Percentiles rank a stretch among this genome's conserved stretches.
phyloP scores from a whole-genome alignment of 2,797 vertebrate species.

The Psittacula derbiana region DNA sequence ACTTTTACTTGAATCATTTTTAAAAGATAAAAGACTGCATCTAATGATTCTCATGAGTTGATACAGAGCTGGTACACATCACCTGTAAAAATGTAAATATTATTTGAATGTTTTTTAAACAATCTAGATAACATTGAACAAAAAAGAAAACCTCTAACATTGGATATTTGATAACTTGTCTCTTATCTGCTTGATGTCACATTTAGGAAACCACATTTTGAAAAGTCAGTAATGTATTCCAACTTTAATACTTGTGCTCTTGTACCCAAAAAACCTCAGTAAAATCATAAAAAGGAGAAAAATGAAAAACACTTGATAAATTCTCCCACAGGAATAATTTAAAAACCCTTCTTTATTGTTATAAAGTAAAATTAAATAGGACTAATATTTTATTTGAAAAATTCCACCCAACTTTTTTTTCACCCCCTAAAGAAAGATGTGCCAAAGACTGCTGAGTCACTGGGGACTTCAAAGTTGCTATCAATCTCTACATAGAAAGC shows the following conservation, averaged over 20 bases:
- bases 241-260: not conserved
- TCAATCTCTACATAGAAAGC: constrained; percentile 9
- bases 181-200: not conserved
- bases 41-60: not conserved
- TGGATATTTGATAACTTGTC: not conserved
- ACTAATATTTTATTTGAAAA: not conserved
- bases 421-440: not conserved
- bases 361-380: not conserved
- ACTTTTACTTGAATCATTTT: not conserved
- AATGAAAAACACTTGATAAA: not conserved
- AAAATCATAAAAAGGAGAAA: not conserved
- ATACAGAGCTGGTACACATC: not conserved
- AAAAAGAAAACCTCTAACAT: not conserved
- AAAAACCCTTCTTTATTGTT: not conserved
- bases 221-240: not conserved
- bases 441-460: not conserved
- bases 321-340: not conserved
- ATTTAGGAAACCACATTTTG: not conserved
- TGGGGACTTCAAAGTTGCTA: constrained; percentile 9
- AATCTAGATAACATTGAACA: not conserved
- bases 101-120: constrained; percentile 2
- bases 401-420: not conserved
- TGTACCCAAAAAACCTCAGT: not conserved
- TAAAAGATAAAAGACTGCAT: not conserved
- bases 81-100: not conserved